Evolutionary conservation across 2,888 invertebrate genomes (phyloP).

Genomic region (Oscheius sp.): DNA sequence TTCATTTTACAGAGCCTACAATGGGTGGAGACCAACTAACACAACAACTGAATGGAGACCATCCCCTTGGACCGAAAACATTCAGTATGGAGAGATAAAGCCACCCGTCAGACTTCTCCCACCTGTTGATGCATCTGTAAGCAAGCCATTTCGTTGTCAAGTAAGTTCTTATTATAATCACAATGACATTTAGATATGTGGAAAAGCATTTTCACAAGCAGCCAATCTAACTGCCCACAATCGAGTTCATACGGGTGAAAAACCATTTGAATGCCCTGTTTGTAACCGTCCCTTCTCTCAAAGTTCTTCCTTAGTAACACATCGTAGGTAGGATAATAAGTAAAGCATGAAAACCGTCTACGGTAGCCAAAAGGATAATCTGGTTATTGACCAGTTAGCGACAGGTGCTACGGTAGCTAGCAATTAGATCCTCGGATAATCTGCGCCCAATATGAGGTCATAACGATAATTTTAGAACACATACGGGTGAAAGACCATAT

Average conservation of each 20-base stretch:
- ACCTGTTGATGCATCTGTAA: not conserved
- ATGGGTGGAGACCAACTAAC: constrained; percentile 6
- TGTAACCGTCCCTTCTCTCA: constrained; percentile 97
- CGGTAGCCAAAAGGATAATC: not conserved
- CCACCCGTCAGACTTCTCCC: constrained; percentile 4
- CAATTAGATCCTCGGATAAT: constrained; percentile 7
- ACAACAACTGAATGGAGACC: not conserved
- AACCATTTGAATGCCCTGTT: constrained; percentile 95
- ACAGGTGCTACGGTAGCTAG: constrained; percentile 21
- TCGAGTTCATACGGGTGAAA: constrained; percentile 88
- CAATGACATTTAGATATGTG: constrained; percentile 76
- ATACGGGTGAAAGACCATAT: constrained; percentile 94
- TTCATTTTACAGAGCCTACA: constrained; percentile 24
- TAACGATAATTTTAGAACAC: constrained; percentile 76
- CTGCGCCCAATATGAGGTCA: not conserved
- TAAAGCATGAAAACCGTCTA: not conserved
- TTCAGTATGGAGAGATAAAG: too few species aligned
- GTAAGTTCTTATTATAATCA: not conserved
- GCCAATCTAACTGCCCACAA: constrained; percentile 97
- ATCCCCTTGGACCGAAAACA: not conserved
- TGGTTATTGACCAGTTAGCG: not conserved
- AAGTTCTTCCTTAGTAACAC: constrained; percentile 91
- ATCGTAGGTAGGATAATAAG: constrained; percentile 87
- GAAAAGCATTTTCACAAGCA: constrained; percentile 82
- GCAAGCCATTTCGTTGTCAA: constrained; percentile 45